Conservation (phyloP, 2,888 invertebrate species). For the Petrolisthes cinctipes region DNA sequence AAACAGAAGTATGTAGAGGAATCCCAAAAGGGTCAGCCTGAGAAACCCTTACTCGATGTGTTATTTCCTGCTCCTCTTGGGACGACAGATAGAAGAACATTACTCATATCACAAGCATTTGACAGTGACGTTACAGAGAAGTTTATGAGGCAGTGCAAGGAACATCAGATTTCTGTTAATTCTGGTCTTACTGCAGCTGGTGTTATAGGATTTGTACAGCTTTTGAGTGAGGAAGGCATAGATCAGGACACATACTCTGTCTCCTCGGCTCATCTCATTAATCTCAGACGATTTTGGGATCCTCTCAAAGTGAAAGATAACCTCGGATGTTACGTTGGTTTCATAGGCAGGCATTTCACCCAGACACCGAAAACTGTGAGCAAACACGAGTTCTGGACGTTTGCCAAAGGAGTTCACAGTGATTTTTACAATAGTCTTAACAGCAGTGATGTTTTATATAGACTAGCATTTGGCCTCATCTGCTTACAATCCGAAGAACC, state of each 20-base stretch:
- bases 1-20: not conserved
- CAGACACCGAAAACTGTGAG: not conserved
- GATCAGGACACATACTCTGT: slow-evolving; percentile 15
- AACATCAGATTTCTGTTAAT: not conserved
- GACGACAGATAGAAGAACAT: not conserved
- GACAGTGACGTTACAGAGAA: not conserved
- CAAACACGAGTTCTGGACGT: slow-evolving; percentile 1
- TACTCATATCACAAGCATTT: not conserved
- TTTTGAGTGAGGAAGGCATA: slow-evolving; percentile 3
- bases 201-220: not conserved
- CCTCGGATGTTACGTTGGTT: slow-evolving; percentile 1
- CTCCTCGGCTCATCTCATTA: slow-evolving; percentile 5
- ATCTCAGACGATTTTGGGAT: not conserved
- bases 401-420: not conserved
- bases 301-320: not conserved
- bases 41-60: not conserved
- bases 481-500: not conserved
- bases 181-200: not conserved
- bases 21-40: not conserved
- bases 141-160: not conserved
- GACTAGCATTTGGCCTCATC: not conserved
- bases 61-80: not conserved
- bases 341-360: not conserved
- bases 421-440: not conserved
- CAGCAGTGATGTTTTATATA: not conserved